Percentiles rank a stretch among this genome's conserved stretches.
Conservation (phyloP, 2,113 vertebrate genomes). For the Muntiacus muntjak region DNA sequence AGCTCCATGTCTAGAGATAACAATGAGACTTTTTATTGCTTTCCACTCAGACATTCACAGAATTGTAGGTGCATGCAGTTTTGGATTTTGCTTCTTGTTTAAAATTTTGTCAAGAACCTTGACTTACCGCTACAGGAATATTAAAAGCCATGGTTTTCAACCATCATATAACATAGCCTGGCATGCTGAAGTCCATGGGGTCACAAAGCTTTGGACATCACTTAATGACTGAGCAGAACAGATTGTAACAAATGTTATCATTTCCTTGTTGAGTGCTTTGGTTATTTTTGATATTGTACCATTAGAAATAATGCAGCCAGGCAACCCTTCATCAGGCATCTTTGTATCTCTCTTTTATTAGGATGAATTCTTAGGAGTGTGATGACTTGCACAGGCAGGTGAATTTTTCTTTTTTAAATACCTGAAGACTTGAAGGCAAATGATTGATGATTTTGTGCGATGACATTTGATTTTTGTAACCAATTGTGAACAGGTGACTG, state of each 20-base stretch:
- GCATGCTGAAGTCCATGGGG: neutral
- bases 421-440: neutral
- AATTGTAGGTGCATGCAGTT: neutral
- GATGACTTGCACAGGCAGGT: neutral
- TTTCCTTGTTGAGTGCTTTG: neutral
- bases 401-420: neutral
- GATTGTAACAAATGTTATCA: neutral
- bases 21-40: neutral
- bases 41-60: neutral
- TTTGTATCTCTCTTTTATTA: slow-evolving; percentile 15
- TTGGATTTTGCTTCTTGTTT: neutral
- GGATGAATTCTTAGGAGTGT: neutral
- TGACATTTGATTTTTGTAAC: neutral
- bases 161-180: neutral
- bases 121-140: neutral
- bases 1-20: neutral
- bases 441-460: neutral
- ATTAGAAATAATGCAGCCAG: neutral
- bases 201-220: neutral
- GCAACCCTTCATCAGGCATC: neutral
- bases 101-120: slow-evolving; percentile 10
- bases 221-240: neutral
- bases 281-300: neutral
- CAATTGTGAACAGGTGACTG: neutral
- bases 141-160: neutral